phyloP scores from a whole-genome alignment of 2,797 vertebrate genomes.

The Pristis pectinata region DNA sequence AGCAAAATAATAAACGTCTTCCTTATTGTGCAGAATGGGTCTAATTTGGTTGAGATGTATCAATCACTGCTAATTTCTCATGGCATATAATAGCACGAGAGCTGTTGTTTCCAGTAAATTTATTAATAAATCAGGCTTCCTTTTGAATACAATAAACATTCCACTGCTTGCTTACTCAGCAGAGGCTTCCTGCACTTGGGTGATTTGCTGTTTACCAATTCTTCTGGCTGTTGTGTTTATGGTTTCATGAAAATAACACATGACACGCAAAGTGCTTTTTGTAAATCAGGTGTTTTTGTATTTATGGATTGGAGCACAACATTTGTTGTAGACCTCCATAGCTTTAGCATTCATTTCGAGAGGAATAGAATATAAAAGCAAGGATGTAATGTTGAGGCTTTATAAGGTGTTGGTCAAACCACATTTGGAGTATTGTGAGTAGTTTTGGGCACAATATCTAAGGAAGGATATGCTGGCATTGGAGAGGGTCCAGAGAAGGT shows the following conservation, averaged over 20 bases:
- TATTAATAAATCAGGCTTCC: neutral
- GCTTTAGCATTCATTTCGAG: too few relatives aligned
- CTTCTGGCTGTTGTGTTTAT: neutral
- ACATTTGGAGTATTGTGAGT: too few relatives aligned
- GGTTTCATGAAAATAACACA: neutral
- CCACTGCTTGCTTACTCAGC: neutral
- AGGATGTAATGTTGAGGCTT: too few relatives aligned
- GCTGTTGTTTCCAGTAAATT: neutral
- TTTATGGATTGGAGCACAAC: neutral
- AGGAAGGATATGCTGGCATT: too few relatives aligned
- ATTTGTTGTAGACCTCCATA: neutral
- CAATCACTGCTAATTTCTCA: neutral
- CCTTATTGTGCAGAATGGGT: neutral
- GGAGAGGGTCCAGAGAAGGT: too few relatives aligned
- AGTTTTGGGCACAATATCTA: too few relatives aligned
- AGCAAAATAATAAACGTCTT: neutral
- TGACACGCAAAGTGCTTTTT: neutral
- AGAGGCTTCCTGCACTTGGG: neutral
- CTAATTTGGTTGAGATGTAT: neutral
- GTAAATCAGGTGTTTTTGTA: neutral
- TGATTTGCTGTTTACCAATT: constrained; percentile 29
- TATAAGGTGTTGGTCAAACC: too few relatives aligned
- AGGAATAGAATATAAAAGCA: too few relatives aligned
- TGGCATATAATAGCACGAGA: neutral
- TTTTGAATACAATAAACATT: constrained; percentile 3